Evolutionary conservation across 1,140 invertebrate species (phyloP).

Genomic region (Drosophila miranda): DNA sequence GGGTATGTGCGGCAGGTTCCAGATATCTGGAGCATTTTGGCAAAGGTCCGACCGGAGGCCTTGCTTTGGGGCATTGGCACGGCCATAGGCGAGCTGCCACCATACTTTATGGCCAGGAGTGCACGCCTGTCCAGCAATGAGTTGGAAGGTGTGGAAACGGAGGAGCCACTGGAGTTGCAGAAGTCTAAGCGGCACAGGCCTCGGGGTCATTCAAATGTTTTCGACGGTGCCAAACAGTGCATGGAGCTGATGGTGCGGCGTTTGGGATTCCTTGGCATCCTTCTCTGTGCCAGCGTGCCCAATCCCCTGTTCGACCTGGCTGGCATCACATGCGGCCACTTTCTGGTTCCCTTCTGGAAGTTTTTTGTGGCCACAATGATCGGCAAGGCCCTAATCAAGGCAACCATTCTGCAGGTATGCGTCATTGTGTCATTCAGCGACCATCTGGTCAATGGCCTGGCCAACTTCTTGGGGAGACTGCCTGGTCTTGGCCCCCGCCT

Average conservation of each 20-base stretch:
- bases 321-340: conserved; percentile 99
- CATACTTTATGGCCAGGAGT: conserved; percentile 98
- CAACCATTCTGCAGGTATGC: conserved; percentile 98
- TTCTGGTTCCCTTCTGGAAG: conserved; percentile 99
- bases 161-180: conserved; percentile 85
- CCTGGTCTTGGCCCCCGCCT: conserved; percentile 91
- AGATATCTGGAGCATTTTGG: conserved; percentile 93
- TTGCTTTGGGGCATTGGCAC: conserved; percentile 99
- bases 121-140: conserved; percentile 89
- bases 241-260: conserved; percentile 96
- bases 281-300: conserved; percentile 98
- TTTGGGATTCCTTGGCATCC: conserved; percentile 97
- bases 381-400: conserved; percentile 99
- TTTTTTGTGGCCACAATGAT: conserved; percentile 99
- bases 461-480: conserved; percentile 88
- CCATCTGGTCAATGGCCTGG: conserved; percentile 90
- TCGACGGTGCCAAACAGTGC: conserved; percentile 89
- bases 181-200: conserved; percentile 84
- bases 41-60: conserved; percentile 95
- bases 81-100: conserved; percentile 97
- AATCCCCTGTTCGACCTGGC: conserved; percentile 99
- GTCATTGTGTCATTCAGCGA: conserved; percentile 99
- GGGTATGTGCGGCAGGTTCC: conserved; percentile 84
- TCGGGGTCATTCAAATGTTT: conserved; percentile 83
- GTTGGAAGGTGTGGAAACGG: conserved; percentile 83